Conservation (phyloP, 2,888 invertebrate genomes). For the Dione juno region DNA sequence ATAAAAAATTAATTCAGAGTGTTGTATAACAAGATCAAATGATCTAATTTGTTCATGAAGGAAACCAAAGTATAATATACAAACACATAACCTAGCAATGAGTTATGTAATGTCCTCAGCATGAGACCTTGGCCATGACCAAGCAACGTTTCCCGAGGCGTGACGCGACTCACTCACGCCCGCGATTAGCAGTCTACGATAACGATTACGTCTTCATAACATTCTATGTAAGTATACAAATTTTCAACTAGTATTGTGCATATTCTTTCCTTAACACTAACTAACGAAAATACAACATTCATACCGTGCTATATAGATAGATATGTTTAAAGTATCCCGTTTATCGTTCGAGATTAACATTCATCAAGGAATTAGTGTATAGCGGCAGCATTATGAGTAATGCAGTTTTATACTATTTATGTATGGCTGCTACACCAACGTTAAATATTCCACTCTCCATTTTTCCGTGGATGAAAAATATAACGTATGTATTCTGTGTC, state of each 20-base stretch:
- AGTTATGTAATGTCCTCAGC: conserved; percentile 71
- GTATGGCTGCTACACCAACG: too few relatives aligned
- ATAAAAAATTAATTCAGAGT: background rate
- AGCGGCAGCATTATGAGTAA: too few relatives aligned
- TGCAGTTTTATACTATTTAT: too few relatives aligned
- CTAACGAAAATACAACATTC: background rate
- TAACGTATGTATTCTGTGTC: too few relatives aligned
- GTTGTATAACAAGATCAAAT: background rate
- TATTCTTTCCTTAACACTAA: background rate
- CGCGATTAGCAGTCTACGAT: conserved; percentile 58
- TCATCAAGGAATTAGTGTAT: too few relatives aligned
- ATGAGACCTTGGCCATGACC: conserved; percentile 82
- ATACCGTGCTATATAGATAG: background rate
- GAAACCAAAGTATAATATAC: conserved; percentile 54
- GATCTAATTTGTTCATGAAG: conserved; percentile 1
- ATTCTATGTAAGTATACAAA: conserved; percentile 30
- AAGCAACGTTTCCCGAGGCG: conserved; percentile 71
- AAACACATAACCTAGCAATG: conserved; percentile 59
- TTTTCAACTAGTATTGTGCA: conserved; percentile 17
- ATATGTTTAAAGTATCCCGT: too few relatives aligned
- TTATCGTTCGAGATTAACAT: too few relatives aligned
- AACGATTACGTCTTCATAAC: conserved; percentile 49
- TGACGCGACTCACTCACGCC: conserved; percentile 47
- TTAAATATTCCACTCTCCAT: too few relatives aligned
- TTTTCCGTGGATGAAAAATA: too few relatives aligned